phyloP scores from a whole-genome alignment of 2,113 vertebrate genomes.

The Passerina amoena region DNA sequence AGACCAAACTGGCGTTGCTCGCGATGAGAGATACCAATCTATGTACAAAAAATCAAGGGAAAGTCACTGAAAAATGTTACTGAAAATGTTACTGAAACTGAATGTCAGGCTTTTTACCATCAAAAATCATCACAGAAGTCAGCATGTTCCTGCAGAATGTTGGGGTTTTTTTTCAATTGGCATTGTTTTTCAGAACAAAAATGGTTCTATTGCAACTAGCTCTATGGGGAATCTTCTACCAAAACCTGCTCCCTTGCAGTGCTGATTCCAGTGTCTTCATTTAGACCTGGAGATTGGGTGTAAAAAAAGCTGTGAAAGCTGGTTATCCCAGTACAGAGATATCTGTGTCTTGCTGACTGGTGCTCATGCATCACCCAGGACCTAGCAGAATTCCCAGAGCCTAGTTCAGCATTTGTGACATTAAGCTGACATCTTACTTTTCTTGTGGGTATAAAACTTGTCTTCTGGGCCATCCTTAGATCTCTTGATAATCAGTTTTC shows the following conservation, averaged over 20 bases:
- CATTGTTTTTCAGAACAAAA: not conserved
- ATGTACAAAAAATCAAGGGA: not conserved
- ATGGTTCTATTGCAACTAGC: not conserved
- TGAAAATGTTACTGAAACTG: not conserved
- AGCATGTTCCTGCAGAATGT: not conserved
- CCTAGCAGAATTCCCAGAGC: not conserved
- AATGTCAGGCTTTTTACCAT: not conserved
- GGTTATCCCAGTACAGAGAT: not conserved
- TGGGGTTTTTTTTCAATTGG: not conserved
- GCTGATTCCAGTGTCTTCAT: not conserved
- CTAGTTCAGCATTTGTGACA: not conserved
- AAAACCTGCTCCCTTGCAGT: not conserved
- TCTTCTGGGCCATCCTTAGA: conserved; percentile 94
- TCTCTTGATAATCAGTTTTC: conserved; percentile 92
- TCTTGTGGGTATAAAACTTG: conserved; percentile 93
- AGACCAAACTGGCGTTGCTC: not conserved
- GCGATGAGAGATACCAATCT: not conserved
- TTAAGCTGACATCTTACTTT: conserved; percentile 81
- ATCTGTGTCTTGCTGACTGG: not conserved
- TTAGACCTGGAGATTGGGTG: not conserved
- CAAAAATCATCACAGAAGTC: not conserved
- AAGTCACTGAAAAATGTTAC: not conserved
- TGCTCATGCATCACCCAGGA: not conserved
- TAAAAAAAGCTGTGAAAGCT: not conserved
- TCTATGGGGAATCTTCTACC: not conserved